Evolutionary conservation across 2,888 invertebrate genomes (phyloP).

Genomic region (Leptarthrus brevirostris): DNA sequence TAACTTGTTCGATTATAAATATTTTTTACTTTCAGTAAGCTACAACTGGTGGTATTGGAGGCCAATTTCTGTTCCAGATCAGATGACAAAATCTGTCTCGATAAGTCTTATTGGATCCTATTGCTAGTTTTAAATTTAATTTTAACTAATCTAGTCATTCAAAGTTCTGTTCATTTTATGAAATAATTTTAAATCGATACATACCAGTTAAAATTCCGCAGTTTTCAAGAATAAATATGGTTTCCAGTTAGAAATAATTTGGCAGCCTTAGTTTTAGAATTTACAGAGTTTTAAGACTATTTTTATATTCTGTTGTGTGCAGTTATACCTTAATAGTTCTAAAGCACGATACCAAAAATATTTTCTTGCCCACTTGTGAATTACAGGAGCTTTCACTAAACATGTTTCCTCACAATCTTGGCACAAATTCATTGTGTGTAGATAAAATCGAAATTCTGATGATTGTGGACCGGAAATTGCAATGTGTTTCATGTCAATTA

Average conservation of each 20-base stretch:
- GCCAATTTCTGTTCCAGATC: slow-evolving; percentile 74
- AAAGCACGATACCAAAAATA: neutral
- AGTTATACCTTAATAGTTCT: neutral
- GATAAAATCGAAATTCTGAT: too few species aligned
- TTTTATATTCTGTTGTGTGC: slow-evolving; percentile 6
- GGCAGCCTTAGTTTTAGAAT: neutral
- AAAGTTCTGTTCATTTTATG: slow-evolving; percentile 3
- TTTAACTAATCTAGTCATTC: slow-evolving; percentile 33
- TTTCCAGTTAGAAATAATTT: neutral
- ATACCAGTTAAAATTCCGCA: slow-evolving; percentile 2
- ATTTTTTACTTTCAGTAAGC: slow-evolving; percentile 71
- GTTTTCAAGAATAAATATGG: neutral
- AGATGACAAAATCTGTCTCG: slow-evolving; percentile 71
- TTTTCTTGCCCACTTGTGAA: neutral
- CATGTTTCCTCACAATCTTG: too few species aligned
- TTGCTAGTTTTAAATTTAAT: slow-evolving; percentile 66
- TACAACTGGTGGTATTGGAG: slow-evolving; percentile 85
- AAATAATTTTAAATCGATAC: neutral
- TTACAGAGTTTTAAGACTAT: neutral
- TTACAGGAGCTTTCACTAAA: neutral
- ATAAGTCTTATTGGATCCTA: slow-evolving; percentile 76
- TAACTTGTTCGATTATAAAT: neutral
- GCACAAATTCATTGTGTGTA: neutral
- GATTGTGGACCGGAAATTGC: neutral
- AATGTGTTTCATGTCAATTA: too few species aligned